Evolutionary conservation across 53 echinoderm and acorn worm genomes (phyloP).

Genomic region (Temnopleurus reevesii): DNA sequence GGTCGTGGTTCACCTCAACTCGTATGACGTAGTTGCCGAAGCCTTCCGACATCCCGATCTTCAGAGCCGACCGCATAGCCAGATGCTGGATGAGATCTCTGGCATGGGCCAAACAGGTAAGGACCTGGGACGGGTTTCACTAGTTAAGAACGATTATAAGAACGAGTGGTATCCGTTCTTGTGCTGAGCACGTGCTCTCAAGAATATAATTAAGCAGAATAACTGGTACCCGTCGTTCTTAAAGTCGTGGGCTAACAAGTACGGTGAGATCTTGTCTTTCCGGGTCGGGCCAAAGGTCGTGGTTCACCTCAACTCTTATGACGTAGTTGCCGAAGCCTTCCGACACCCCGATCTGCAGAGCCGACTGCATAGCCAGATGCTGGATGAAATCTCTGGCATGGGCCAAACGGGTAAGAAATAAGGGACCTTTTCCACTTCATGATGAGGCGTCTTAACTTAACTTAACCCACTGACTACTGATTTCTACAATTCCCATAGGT

Average conservation of each 20-base stretch:
- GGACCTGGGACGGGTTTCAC: background rate
- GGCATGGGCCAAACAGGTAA: background rate
- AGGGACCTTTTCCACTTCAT: too few relatives aligned
- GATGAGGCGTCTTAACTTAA: too few relatives aligned
- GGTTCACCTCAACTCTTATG: background rate
- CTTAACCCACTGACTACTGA: too few relatives aligned
- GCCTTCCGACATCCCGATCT: constrained; percentile 33
- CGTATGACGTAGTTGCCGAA: background rate
- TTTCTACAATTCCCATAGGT: too few relatives aligned
- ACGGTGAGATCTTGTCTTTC: too few relatives aligned
- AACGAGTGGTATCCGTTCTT: too few relatives aligned
- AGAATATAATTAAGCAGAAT: too few relatives aligned
- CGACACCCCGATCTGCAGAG: constrained; percentile 4
- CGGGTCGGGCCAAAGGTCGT: background rate
- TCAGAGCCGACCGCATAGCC: background rate
- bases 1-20: background rate
- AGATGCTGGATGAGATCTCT: background rate
- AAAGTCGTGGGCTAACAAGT: too few relatives aligned
- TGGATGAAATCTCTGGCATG: background rate
- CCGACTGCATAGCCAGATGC: background rate
- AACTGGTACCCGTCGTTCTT: too few relatives aligned
- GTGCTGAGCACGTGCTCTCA: too few relatives aligned
- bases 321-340: background rate
- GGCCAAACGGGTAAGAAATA: background rate
- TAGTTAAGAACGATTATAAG: too few relatives aligned